These are phyloP conservation scores for Kryptolebias ocellatus DNA, from an alignment of 2,797 vertebrate species.

Conservation along the genomic window DNA sequence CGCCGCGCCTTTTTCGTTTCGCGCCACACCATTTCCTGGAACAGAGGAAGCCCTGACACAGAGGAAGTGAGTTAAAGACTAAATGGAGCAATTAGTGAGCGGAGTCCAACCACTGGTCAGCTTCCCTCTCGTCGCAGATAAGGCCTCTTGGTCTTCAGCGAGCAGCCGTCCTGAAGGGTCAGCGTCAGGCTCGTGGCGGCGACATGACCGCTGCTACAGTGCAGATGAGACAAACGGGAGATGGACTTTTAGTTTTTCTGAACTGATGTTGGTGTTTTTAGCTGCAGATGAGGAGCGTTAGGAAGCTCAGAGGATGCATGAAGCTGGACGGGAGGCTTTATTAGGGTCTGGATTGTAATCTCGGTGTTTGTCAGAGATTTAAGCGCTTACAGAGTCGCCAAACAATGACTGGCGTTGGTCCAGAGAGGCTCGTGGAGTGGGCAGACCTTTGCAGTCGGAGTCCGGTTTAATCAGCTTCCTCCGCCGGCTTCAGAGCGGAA, in stretches of 20 bases:
- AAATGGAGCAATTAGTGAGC: constrained; percentile 59
- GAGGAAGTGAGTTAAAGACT: constrained; percentile 59
- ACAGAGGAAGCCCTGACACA: constrained; percentile 23
- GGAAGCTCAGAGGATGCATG: constrained; percentile 11
- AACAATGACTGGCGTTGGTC: constrained; percentile 65
- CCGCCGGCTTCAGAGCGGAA: constrained; percentile 32
- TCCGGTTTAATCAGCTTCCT: constrained; percentile 61
- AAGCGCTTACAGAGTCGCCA: constrained; percentile 33
- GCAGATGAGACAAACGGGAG: neutral
- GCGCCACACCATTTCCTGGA: constrained; percentile 56
- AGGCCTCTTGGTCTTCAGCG: constrained; percentile 11
- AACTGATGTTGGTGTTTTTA: constrained; percentile 14
- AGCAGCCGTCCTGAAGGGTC: constrained; percentile 11
- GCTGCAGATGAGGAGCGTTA: neutral
- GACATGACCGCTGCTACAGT: neutral
- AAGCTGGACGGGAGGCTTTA: neutral
- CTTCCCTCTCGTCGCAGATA: constrained; percentile 42
- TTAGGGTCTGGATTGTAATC: neutral
- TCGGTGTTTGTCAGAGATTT: constrained; percentile 32
- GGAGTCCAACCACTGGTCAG: constrained; percentile 22
- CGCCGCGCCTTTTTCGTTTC: constrained; percentile 4
- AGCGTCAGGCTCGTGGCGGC: neutral
- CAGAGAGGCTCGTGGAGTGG: constrained; percentile 57
- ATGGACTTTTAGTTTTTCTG: too few relatives aligned
- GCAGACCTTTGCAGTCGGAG: constrained; percentile 44